Evolutionary conservation across 2,113 vertebrate species (phyloP), one percentile per base, ranked within the genome.

Genomic region (Neotoma lepida): DNA sequence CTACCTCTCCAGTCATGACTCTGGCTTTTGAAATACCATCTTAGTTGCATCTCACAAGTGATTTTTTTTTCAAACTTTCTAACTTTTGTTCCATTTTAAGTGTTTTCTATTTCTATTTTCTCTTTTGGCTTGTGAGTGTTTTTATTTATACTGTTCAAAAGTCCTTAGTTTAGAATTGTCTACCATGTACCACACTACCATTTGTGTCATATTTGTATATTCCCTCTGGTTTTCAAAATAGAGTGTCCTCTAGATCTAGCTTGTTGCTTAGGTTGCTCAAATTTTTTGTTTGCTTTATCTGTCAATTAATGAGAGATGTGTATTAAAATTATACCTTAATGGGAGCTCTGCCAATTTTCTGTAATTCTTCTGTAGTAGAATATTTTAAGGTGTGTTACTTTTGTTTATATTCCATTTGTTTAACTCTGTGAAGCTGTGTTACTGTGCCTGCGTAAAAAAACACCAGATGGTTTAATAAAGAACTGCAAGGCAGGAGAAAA

Each of bases 251-350:
- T 91, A 56, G 1, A 41, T 94, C 12, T 33, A 88, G 12, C 26
- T 85, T 85, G 33, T 94, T 95, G 73, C 26, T 90, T 56, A 81
- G 35, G 35, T 51, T 74, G 33, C 70, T 95, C 5, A 86, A 49
- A 56, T 85, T 91, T 91, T 97, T 96, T 81, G 54, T 76, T 73
- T 85, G 41, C 56, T 85, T 88, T 76, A 86, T 0, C 24, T 92
- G 12, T 80, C 12, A 39, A 14, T 94, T 94, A 95, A 33, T 46
- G 51, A 89, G 39, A 89, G 22, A 39, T 71, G 3, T 76, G 14
- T 84, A 76, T 88, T 85, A 61, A 85, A 74, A 54, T 90, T 85
- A 85, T 84, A 33, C 15, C 39, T 90, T 88, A 33, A 70, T 81
- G 49, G 30, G 39, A 28, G n/a, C 15, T 95, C 94, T 88, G 13